A percentile compares a stretch with the other conserved stretches of the same genome.
Conservation (phyloP, 2,888 invertebrate species). For the Hybos culiciformis region DNA sequence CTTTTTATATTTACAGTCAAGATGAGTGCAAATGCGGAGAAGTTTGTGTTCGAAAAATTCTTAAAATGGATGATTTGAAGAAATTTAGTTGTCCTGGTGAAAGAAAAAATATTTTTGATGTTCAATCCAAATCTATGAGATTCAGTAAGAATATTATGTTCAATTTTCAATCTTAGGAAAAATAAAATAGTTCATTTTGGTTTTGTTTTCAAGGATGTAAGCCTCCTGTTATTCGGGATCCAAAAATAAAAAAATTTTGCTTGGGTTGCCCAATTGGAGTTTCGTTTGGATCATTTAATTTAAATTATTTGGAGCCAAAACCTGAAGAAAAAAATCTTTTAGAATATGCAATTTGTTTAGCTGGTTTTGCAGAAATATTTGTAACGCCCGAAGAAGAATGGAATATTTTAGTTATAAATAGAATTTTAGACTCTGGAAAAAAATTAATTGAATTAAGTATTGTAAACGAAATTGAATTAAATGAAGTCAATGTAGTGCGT, state of each 20-base stretch:
- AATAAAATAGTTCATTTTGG: too few species aligned
- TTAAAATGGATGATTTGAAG: too few species aligned
- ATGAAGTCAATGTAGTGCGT: slow-evolving; percentile 21
- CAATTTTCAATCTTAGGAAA: too few species aligned
- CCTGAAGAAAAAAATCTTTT: slow-evolving; percentile 15
- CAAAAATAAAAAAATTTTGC: not conserved
- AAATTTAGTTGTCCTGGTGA: too few species aligned
- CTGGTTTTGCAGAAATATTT: slow-evolving; percentile 26
- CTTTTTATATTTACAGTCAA: too few species aligned
- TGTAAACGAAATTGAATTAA: not conserved
- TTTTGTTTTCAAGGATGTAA: too few species aligned
- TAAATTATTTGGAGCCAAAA: slow-evolving; percentile 13
- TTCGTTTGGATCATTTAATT: slow-evolving; percentile 6
- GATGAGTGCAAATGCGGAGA: too few species aligned
- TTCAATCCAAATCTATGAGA: too few species aligned
- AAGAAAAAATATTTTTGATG: too few species aligned
- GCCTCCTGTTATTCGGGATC: too few species aligned
- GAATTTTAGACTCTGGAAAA: slow-evolving; percentile 25
- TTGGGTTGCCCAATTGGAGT: not conserved
- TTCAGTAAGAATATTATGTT: too few species aligned
- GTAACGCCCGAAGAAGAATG: slow-evolving; percentile 25
- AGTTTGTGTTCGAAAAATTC: too few species aligned
- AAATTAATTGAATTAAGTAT: slow-evolving; percentile 14
- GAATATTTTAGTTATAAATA: slow-evolving; percentile 23
- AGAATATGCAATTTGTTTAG: slow-evolving; percentile 22